Conservation (phyloP, 2,888 invertebrate species). For the Apantesis nais region DNA sequence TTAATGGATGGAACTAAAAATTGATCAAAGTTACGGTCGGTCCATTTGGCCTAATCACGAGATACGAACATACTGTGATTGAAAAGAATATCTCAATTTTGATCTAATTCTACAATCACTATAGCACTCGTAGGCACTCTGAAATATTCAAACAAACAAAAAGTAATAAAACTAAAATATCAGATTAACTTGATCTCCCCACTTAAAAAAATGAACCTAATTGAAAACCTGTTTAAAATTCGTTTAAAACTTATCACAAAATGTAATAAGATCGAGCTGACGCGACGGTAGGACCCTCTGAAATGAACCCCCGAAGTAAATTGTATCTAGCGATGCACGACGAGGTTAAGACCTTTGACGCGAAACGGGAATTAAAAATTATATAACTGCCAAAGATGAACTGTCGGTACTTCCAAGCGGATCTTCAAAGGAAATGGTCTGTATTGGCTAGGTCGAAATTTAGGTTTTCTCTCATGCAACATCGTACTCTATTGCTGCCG, state of each 20-base stretch:
- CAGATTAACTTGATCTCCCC: too few species aligned
- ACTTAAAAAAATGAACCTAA: not conserved
- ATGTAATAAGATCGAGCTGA: not conserved
- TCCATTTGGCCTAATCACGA: too few species aligned
- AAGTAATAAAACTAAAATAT: too few species aligned
- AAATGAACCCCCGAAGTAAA: not conserved
- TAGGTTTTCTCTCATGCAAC: not conserved
- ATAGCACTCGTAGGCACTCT: too few species aligned
- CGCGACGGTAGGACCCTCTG: too few species aligned
- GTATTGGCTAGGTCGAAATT: not conserved
- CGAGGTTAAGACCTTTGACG: not conserved
- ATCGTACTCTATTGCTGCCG: not conserved
- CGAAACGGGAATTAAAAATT: not conserved
- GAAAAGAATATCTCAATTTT: too few species aligned
- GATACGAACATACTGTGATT: too few species aligned
- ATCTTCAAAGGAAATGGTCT: not conserved
- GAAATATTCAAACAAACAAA: too few species aligned
- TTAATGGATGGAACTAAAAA: too few species aligned
- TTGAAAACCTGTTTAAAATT: not conserved
- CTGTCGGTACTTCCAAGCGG: not conserved
- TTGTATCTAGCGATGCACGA: not conserved
- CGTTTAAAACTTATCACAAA: not conserved
- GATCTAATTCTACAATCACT: too few species aligned
- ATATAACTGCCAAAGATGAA: not conserved
- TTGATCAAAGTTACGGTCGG: too few species aligned